Conservation (phyloP, 2,888 invertebrate genomes). For the Aleiodes leptofemur region DNA sequence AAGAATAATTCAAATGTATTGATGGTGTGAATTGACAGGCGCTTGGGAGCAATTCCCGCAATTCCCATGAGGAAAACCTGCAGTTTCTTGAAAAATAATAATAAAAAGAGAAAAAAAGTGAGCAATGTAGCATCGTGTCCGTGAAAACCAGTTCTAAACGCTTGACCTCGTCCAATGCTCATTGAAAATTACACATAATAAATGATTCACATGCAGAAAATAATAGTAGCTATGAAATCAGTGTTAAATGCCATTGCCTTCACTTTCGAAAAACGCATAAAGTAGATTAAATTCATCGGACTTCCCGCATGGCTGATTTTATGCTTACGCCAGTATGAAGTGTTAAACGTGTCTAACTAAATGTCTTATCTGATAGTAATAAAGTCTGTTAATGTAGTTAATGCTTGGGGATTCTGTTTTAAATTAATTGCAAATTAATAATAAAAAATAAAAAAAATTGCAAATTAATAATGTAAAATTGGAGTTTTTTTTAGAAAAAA, state of each 20-base stretch:
- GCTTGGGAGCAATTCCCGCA: background rate
- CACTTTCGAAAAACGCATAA: slow-evolving; percentile 45
- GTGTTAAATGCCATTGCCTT: slow-evolving; percentile 41
- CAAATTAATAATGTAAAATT: no score
- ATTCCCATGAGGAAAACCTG: background rate
- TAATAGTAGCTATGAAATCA: background rate
- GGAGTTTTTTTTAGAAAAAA: no score
- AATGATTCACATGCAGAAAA: slow-evolving; percentile 1
- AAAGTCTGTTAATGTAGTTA: slow-evolving; percentile 1
- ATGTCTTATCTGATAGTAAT: slow-evolving; percentile 22
- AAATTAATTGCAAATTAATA: no score
- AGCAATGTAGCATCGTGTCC: slow-evolving; percentile 31
- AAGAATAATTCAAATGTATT: background rate
- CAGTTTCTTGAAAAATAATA: background rate
- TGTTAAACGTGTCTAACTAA: slow-evolving; percentile 11
- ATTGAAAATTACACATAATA: background rate
- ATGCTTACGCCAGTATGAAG: slow-evolving; percentile 12
- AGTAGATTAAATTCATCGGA: slow-evolving; percentile 44
- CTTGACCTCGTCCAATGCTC: slow-evolving; percentile 48
- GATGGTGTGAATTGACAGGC: slow-evolving; percentile 3
- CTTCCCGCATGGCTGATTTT: slow-evolving; percentile 35
- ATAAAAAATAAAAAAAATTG: no score
- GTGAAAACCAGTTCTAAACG: slow-evolving; percentile 60
- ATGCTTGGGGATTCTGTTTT: background rate
- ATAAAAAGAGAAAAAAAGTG: background rate